Evolutionary conservation across 1,140 invertebrate species (phyloP), one percentile per base, ranked within the genome.

Genomic region (Temnothorax longispinosus): DNA sequence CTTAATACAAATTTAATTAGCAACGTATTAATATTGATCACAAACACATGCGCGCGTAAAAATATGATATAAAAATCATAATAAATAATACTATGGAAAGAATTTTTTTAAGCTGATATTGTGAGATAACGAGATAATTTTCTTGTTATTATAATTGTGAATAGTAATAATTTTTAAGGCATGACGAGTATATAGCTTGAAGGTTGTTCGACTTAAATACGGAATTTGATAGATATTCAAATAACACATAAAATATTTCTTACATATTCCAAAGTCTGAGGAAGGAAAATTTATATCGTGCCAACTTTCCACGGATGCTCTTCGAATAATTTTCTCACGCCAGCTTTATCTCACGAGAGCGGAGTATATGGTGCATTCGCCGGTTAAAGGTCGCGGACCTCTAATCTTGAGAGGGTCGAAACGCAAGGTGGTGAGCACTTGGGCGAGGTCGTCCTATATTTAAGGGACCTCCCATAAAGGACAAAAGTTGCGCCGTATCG

Each of bases 401-500:
- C 41, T 88, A 86, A 86, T 88, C 84, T 88, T 86, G 81, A 88
- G 60, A 27, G 72, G 87, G 72, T 65, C 81, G 41, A 75, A 87
- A 85, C 27, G 81, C 56, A 76, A 85, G 67, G 15, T 87, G 60
- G 71, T 21, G 86, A 64, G 52, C 52, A 67, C 65, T 76, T 71
- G 71, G 69, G 64, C 54, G 84, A 86, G 75, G 50, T 88, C 84
- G 80, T 84, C 80, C 69, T 84, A 88, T 87, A 91, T 89, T 91
- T 82, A 85, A 81, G 88, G 74, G 77, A 50, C 86, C 74, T 87
- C 69, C 86, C 81, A 85, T 85, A 92, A 92, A 92, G 88, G 92
- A 92, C 89, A 90, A 92, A 94, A 94, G 92, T 93, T 93, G 90
- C 90, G 62, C 90, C 91, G 92, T 92, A 92, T 91, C 89, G 88